A percentile compares a stretch with the other conserved stretches of the same genome.
phyloP scores from a whole-genome alignment of 92 coral and sea anemone species.

The Palythoa heliodiscus region DNA sequence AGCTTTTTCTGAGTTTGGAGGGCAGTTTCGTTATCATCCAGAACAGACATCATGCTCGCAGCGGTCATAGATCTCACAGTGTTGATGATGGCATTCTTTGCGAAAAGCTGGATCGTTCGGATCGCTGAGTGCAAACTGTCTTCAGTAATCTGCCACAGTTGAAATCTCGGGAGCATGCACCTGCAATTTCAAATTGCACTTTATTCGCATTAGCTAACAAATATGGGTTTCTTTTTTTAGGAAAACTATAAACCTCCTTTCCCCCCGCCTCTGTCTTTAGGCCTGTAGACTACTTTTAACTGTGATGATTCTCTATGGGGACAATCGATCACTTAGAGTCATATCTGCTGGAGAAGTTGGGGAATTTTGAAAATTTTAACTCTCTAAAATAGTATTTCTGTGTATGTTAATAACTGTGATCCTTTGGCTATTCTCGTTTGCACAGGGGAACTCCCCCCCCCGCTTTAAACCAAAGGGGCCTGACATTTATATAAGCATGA shows the following conservation, averaged over 20 bases:
- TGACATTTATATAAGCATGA: slow-evolving; percentile 35
- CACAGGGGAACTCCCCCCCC: slow-evolving; percentile 17
- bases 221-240: slow-evolving; percentile 30
- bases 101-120: slow-evolving; percentile 37
- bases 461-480: slow-evolving; percentile 16
- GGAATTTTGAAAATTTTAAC: slow-evolving; percentile 10
- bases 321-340: slow-evolving; percentile 16
- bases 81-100: slow-evolving; percentile 33
- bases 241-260: slow-evolving; percentile 23
- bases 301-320: slow-evolving; percentile 11
- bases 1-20: slow-evolving; percentile 35
- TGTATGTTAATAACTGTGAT: slow-evolving; percentile 21
- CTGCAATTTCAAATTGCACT: slow-evolving; percentile 44
- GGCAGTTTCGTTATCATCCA: slow-evolving; percentile 37
- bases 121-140: slow-evolving; percentile 35
- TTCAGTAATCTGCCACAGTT: slow-evolving; percentile 35
- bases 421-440: slow-evolving; percentile 29
- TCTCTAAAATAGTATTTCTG: slow-evolving; percentile 23
- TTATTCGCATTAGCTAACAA: slow-evolving; percentile 22
- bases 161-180: slow-evolving; percentile 41
- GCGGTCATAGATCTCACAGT: slow-evolving; percentile 36
- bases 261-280: slow-evolving; percentile 6
- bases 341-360: slow-evolving; percentile 1
- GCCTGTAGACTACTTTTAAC: slow-evolving; percentile 18
- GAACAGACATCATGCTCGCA: slow-evolving; percentile 37